Base-by-base conservation (phyloP, 35 echinoderm and acorn worm species). In the Apostichopus japonicus region DNA sequence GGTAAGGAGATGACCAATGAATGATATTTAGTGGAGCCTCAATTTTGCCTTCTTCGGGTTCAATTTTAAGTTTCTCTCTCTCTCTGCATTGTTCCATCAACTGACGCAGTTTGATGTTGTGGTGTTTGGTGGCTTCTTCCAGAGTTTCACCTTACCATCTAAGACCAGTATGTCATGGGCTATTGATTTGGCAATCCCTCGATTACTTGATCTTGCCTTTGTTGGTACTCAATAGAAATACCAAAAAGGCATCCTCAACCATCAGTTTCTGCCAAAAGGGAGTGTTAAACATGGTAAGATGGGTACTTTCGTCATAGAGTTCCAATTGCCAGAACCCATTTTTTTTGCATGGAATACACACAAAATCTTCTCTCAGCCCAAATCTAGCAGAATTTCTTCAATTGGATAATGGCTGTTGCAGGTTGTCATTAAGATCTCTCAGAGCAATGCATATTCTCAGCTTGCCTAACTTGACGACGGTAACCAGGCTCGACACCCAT, bases 211-310 rank as follows among this genome's bases (percentile, higher is more conserved):
- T 87, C 23, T 53, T 93, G 94, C 90, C 84, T 67, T 53, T 92
- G 15, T 70, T 95, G 92, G 73, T 94, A 98, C 23, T 95, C 91
- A 62, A 95, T 94, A 16, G 92, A 90, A 51, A 95, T 72, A 76
- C 92, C 92, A 44, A 84, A 95, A 95, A 17, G 94, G 94, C 80
- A 98, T 91, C 21, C 96, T 54, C 79, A 92, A 24, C 96, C 96
- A 98, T 81, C 92, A 33, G 56, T 95, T 93, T 72, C 94, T 84
- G 23, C 94, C 92, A 1, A 86, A 90, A 93, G 22, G 92, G 94
- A 21, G 90, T 92, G 24, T 90, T 95, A 76, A 95, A 98, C 6
- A 92, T 98, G 4, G 89, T 95, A 63, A 95, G 90, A 5, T 87
- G n/a, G 23, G 77, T 91, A 86, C 80, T 33, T 33, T 33, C 27